Evolutionary conservation across 2,113 vertebrate species (phyloP), one percentile per base, ranked within the genome.

Genomic region (Lota lota): DNA sequence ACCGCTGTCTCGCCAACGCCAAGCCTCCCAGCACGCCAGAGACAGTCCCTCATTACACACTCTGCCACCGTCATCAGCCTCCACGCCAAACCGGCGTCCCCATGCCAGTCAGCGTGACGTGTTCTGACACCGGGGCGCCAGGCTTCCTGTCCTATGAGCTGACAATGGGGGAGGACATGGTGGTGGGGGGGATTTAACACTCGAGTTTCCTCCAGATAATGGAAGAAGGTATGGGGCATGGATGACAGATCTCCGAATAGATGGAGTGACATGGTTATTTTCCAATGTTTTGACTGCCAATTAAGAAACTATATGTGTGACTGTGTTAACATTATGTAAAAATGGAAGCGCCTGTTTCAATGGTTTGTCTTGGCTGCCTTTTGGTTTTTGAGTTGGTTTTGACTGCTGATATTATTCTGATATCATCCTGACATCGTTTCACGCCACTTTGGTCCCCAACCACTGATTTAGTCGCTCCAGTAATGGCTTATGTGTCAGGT

Each of bases 41-140:
- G 83, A 85, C 82, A 85, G 84, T 77, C 79, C 76, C 87, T 88
- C 89, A 91, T 89, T 91, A 89, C 80, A 81, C 86, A 88, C 82
- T 24, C 36, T 70, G 82, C 77, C 80, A 82, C 68, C 68, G 69
- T 83, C 76, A 83, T 70, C 82, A 24, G 47, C 79, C 65, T 64
- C 40, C 40, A 47, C 40, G 40, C 40, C 40, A 12, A 1, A 1
- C 85, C 80, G 51, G 40, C 83, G 82, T 33, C 28, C 28, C 28
- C 0, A 33, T 6, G 28, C 28, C 28, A 33, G 28, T 33, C 28
- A 33, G 28, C 64, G 58, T 86, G 83, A 75, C 77, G 82, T 73
- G 82, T 86, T 85, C 72, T 88, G 87, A 90, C 85, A 85, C 73
- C 15, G 63, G 72, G 68, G 84, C 78, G 78, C 78, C 82, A 67